Evolutionary conservation across 1,140 invertebrate genomes (phyloP).

Genomic region (Elymnias hypermnestra): DNA sequence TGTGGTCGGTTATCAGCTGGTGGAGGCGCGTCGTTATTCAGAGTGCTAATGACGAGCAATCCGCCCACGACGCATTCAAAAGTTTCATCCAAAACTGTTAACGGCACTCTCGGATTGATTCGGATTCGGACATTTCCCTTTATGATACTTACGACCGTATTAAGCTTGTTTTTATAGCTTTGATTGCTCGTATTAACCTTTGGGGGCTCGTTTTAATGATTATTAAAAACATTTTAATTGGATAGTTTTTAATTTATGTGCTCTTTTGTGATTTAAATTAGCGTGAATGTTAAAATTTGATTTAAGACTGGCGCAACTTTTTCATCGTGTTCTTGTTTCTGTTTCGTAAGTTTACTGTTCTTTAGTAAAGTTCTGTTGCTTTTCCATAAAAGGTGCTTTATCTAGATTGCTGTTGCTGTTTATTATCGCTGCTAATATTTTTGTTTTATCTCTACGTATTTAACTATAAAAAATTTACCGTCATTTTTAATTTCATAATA

Average conservation of each 20-base stretch:
- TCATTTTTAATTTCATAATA: too few relatives aligned
- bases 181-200: not conserved
- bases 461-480: too few relatives aligned
- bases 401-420: too few relatives aligned
- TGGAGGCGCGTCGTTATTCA: constrained; percentile 7
- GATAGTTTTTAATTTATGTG: not conserved
- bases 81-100: constrained; percentile 13
- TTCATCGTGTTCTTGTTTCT: too few relatives aligned
- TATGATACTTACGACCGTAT: not conserved
- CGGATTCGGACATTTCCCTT: constrained; percentile 10
- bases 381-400: too few relatives aligned
- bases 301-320: too few relatives aligned
- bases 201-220: not conserved
- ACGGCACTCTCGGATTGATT: constrained; percentile 6
- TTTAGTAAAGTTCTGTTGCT: too few relatives aligned
- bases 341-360: too few relatives aligned
- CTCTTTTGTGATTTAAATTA: constrained; percentile 1
- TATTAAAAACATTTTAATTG: constrained; percentile 1
- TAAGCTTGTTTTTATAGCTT: not conserved
- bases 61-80: constrained; percentile 12
- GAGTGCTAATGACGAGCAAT: constrained; percentile 13
- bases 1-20: not conserved
- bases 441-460: too few relatives aligned
- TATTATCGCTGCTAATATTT: too few relatives aligned
- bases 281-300: not conserved